Evolutionary conservation across 2,888 invertebrate species (phyloP), one percentile per base, ranked within the genome.

Genomic region (Limnephilus marmoratus): DNA sequence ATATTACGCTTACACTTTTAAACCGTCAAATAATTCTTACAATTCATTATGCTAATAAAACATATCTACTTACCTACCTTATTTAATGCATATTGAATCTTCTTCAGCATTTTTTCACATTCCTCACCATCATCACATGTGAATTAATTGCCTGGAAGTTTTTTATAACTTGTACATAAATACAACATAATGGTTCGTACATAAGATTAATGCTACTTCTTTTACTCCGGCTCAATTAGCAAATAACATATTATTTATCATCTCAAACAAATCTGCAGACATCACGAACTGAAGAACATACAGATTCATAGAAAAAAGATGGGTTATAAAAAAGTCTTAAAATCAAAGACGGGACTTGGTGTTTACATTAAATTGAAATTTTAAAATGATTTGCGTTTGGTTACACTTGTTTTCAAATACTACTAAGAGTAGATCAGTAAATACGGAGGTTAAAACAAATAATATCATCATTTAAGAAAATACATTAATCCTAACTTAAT

Each of bases 151-250:
- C 83, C 83, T 34, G 24, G 0, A 18, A 13, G 37, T 83, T 83
- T 83, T 37, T 83, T 83, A 83, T 34, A 34, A 83, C 41, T 24
- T 83, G 31, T 24, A 68, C 45, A 13, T 13, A 49, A 24, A 24
- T n/a, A 68, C 24, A 68, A 68, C n/a, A 68, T 68, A 68, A 68
- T 68, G 68, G 24, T 68, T 24, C 24, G 9, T 83, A 37, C 45
- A 86, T 45, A 45, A 85, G 86, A 29, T 86, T 41, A 86, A 45
- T 29, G 86, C 86, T 86, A 49, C 49, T 86, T 45, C 29, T 41
- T 18, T 86, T 86, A 86, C 86, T 49, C 86, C 29, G 24, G 9
- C 86, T 45, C 49, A 86, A 37, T 86, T 41, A 86, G 49, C 29
- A 86, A 45, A 37, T 83, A 31, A 37, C 45, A 45, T n/a, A 29